Evolutionary conservation across 2,888 invertebrate genomes (phyloP).

Genomic region (Apocheima hispidaria): DNA sequence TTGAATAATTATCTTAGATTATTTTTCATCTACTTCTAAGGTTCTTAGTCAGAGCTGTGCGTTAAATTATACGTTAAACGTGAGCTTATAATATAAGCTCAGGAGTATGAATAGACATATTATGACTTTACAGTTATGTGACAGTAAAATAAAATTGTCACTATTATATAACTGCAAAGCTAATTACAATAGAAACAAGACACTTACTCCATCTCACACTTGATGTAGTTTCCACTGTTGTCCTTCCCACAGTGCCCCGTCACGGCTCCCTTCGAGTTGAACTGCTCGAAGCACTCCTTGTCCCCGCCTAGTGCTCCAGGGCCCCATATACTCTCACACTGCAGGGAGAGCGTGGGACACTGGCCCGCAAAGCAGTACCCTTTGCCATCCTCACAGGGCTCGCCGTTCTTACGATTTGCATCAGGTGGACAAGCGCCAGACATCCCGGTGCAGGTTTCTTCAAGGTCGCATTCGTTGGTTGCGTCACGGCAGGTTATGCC

Average conservation of each 20-base stretch:
- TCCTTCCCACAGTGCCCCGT: constrained; percentile 98
- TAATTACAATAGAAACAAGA: too few relatives aligned
- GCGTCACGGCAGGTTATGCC: constrained; percentile 95
- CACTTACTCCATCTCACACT: constrained; percentile 94
- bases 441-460: constrained; percentile 96
- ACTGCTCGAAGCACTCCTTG: constrained; percentile 96
- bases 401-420: constrained; percentile 96
- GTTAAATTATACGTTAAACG: too few relatives aligned
- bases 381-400: constrained; percentile 90
- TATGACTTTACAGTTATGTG: too few relatives aligned
- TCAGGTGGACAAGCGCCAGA: constrained; percentile 96
- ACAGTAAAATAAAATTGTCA: too few relatives aligned
- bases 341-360: constrained; percentile 94
- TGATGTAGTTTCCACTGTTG: constrained; percentile 90
- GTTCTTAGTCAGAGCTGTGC: too few relatives aligned
- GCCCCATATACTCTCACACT: constrained; percentile 98
- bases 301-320: constrained; percentile 93
- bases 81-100: too few relatives aligned
- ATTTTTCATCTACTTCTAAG: too few relatives aligned
- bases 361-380: constrained; percentile 97
- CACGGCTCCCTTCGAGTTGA: constrained; percentile 97
- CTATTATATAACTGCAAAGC: too few relatives aligned
- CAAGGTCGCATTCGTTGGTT: constrained; percentile 97
- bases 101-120: too few relatives aligned
- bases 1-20: too few relatives aligned